phyloP scores from a whole-genome alignment of 37 sponge, comb jelly and placozoan species.

The Ephydatia muelleri region DNA sequence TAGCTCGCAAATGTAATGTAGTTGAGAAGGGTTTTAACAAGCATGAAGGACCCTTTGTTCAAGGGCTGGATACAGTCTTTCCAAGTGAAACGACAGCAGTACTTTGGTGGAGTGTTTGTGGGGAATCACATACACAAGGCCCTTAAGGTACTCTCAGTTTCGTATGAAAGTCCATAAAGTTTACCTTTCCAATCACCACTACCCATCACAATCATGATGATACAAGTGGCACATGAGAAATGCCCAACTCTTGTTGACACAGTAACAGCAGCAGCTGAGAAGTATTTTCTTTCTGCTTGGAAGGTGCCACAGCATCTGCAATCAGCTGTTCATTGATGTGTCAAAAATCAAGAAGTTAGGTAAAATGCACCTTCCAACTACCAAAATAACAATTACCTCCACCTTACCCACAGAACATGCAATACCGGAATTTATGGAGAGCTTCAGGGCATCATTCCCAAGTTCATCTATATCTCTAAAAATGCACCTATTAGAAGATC shows the following conservation, averaged over 20 bases:
- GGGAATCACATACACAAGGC: conserved; percentile 1
- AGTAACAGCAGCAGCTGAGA: not conserved
- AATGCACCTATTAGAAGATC: too few relatives aligned
- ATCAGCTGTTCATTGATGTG: not conserved
- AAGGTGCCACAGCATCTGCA: not conserved
- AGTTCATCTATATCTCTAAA: not conserved
- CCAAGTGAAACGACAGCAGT: not conserved
- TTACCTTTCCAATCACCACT: not conserved
- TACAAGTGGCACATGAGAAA: not conserved
- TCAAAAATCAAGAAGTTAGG: not conserved
- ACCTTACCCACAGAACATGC: not conserved
- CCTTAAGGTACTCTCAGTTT: not conserved
- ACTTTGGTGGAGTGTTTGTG: not conserved
- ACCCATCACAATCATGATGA: not conserved
- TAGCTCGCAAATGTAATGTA: not conserved
- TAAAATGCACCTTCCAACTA: not conserved
- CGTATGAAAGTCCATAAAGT: not conserved
- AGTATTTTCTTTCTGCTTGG: not conserved
- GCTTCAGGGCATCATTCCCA: not conserved
- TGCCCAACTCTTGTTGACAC: not conserved
- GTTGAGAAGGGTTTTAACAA: not conserved
- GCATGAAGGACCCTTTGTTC: not conserved
- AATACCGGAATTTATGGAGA: not conserved
- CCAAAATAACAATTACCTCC: not conserved
- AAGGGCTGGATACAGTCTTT: not conserved